Percentiles rank a stretch among this genome's conserved stretches.
These are phyloP conservation scores for Lepus townsendii DNA, from an alignment of 2,797 vertebrate species.

Conservation along the genomic window DNA sequence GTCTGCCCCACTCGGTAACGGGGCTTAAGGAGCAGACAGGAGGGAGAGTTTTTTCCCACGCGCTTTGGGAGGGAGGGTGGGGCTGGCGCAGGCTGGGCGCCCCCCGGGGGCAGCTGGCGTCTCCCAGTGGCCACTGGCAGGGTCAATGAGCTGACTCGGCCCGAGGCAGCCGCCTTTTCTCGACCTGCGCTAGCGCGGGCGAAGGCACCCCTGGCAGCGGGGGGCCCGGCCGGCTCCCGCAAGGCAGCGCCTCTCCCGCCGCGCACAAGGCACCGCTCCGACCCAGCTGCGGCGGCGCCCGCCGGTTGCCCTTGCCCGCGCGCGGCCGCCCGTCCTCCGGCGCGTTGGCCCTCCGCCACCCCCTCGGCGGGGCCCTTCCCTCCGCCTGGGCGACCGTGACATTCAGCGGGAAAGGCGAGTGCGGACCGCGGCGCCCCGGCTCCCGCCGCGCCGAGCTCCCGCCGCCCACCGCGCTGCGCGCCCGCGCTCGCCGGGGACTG, in stretches of 20 bases:
- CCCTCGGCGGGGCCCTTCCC: constrained; percentile 83
- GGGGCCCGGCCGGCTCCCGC: background rate
- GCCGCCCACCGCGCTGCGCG: background rate
- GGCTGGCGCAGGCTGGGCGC: background rate
- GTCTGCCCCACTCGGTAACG: background rate
- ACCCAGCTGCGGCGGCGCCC: background rate
- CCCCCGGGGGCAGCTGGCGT: background rate
- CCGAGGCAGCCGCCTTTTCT: background rate
- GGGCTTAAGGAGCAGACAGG: background rate
- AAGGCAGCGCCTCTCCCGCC: background rate
- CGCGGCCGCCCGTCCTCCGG: constrained; percentile 61
- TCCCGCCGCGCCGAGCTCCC: constrained; percentile 72
- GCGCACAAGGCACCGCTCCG: background rate
- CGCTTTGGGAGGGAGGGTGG: constrained; percentile 11
- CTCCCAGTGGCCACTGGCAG: background rate
- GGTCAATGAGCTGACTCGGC: background rate
- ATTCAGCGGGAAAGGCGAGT: constrained; percentile 83
- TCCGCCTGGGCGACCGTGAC: constrained; percentile 82
- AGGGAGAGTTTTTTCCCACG: background rate
- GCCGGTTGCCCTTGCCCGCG: background rate
- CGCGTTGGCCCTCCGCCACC: constrained; percentile 82
- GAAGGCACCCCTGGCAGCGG: constrained; percentile 14
- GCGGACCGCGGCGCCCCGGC: constrained; percentile 73
- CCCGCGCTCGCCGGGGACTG: background rate
- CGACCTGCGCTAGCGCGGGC: background rate